phyloP scores from a whole-genome alignment of 2,888 invertebrate species.

The Magallana nippona region DNA sequence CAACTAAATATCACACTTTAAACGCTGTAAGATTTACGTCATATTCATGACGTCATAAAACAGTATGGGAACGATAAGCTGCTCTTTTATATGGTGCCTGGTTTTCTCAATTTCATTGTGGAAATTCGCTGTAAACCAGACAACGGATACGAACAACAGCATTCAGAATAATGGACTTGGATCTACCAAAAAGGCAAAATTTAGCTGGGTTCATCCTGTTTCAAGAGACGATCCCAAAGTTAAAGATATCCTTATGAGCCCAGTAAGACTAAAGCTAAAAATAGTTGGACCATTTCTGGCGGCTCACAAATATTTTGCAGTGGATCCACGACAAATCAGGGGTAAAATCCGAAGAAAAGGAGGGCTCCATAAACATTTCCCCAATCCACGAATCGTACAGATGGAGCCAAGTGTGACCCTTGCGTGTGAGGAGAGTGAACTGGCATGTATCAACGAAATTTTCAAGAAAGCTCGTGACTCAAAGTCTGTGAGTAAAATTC shows the following conservation, averaged over 20 bases:
- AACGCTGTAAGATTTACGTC: no score
- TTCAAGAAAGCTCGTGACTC: conserved; percentile 51
- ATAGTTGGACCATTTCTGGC: conserved; percentile 61
- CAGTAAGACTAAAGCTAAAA: conserved; percentile 44
- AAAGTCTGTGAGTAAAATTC: conserved; percentile 49
- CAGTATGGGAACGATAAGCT: no score
- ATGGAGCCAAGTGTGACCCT: conserved; percentile 50
- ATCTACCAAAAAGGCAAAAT: background rate
- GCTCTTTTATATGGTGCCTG: no score
- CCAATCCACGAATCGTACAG: conserved; percentile 61
- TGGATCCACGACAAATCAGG: conserved; percentile 56
- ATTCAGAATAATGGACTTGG: background rate
- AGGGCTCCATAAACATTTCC: conserved; percentile 64
- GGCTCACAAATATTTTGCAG: conserved; percentile 63
- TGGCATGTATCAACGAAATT: conserved; percentile 59
- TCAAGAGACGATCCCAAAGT: background rate
- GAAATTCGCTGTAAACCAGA: no score
- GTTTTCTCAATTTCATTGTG: no score
- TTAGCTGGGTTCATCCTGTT: conserved; percentile 43
- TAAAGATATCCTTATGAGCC: conserved; percentile 33
- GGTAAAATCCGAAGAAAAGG: conserved; percentile 51
- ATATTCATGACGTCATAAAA: no score
- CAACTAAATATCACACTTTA: no score
- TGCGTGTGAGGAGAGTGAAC: conserved; percentile 56
- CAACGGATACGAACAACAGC: no score